phyloP scores from a whole-genome alignment of 2,888 invertebrate species.

The Melangyna quadrimaculata region DNA sequence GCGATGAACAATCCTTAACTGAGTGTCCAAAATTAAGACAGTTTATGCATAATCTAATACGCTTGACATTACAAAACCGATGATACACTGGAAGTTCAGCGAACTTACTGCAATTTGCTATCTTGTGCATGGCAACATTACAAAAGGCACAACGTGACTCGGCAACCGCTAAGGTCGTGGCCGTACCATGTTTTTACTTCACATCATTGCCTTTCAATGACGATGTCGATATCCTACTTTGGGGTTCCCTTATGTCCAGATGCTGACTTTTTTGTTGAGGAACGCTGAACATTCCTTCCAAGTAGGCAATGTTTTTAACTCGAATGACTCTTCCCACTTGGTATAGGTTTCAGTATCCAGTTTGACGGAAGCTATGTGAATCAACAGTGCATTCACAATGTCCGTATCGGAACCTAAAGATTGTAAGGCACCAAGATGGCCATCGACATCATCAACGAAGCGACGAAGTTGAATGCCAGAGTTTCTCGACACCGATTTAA shows the following conservation, averaged over 20 bases:
- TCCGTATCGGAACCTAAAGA: constrained; percentile 29
- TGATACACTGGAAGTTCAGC: constrained; percentile 19
- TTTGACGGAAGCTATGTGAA: not conserved
- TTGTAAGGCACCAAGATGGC: constrained; percentile 40
- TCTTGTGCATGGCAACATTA: constrained; percentile 1
- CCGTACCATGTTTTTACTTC: not conserved
- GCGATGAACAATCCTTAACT: constrained; percentile 1
- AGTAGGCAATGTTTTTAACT: not conserved
- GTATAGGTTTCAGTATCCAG: not conserved
- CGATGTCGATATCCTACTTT: not conserved
- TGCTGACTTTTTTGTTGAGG: constrained; percentile 18
- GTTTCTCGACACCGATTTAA: constrained; percentile 20
- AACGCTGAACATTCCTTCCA: constrained; percentile 11
- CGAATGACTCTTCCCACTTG: not conserved
- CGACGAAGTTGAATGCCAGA: constrained; percentile 36
- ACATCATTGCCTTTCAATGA: not conserved
- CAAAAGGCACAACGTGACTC: constrained; percentile 17
- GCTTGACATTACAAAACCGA: constrained; percentile 23
- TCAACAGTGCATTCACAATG: constrained; percentile 10
- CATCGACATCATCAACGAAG: constrained; percentile 41
- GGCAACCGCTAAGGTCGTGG: not conserved
- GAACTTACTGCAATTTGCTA: constrained; percentile 33
- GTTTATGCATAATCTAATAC: constrained; percentile 27
- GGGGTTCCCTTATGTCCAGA: constrained; percentile 11
- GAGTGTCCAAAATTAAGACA: constrained; percentile 14